Base-by-base conservation (phyloP, 2,888 invertebrate species). In the Ectemnius continuus region DNA sequence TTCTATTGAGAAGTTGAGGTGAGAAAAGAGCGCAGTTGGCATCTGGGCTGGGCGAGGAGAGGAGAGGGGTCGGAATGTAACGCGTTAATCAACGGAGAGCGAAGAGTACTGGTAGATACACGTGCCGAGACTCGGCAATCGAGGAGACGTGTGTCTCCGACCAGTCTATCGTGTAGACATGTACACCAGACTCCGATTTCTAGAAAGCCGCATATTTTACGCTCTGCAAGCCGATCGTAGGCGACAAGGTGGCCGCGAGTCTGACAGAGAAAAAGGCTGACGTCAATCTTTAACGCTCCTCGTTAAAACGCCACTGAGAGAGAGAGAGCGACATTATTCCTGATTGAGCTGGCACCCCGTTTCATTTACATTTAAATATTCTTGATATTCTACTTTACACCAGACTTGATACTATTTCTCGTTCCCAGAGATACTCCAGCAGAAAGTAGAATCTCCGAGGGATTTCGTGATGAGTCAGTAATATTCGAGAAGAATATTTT, bases 61-160 rank as follows among this genome's bases (percentile, higher is more conserved):
- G 52, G 14, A 52, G 52, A 5, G 47, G 13, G 20, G 28, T 6
- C 59, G 20, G 18, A 59, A 68, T 47, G 52, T 52, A 16, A 59
- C 16, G 52, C 62, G 52, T 72, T 28, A 63, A 72, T 72, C 63
- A 60, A 68, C 26, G 46, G 68, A 23, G 59, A 26, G 58, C 62
- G 68, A 45, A 11, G 36, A 45, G n/a, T 67, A 16, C 59, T 48
- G 63, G 26, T 59, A 72, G 59, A 36, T 28, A 45, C 46, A 57
- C 63, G 68, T 46, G 60, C 63, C 58, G 28, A 23, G 59, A 46
- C 59, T 72, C 52, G 48, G 58, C 58, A 72, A 68, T 63, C 63
- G 36, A 36, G 4, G 36, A 59, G 8, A 45, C 59, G 46, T 23
- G 8, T 36, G 57, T 65, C 48, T 23, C 67, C 63, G 26, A 48